These are phyloP conservation scores for Mimas tiliae DNA, from an alignment of 2,888 invertebrate genomes.

Conservation along the genomic window DNA sequence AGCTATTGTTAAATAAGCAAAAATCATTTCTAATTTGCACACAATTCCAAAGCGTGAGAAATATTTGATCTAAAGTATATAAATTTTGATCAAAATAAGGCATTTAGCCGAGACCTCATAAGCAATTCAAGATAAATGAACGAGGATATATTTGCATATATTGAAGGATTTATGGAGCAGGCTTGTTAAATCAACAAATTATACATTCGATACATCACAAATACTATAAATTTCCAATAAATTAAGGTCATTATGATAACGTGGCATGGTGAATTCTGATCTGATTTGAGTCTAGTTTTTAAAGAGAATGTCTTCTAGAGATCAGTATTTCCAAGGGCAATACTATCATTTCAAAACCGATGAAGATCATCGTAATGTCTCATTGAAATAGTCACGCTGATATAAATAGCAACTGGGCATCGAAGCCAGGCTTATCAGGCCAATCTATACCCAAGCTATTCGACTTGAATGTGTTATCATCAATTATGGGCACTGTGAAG, in stretches of 20 bases:
- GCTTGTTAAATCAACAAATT: not conserved
- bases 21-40: not conserved
- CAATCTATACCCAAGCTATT: too few species aligned
- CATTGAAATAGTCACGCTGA: too few species aligned
- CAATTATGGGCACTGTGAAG: too few species aligned
- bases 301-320: not conserved
- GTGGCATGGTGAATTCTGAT: not conserved
- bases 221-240: not conserved
- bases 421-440: too few species aligned
- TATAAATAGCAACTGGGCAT: too few species aligned
- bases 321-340: not conserved
- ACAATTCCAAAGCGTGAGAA: not conserved
- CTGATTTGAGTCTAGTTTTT: not conserved
- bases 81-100: not conserved
- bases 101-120: not conserved
- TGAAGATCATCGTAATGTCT: not conserved
- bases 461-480: too few species aligned
- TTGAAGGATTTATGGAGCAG: not conserved
- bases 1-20: not conserved
- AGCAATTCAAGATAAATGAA: slow-evolving; percentile 6
- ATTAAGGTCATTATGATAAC: not conserved
- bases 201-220: not conserved
- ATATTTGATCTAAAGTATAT: not conserved
- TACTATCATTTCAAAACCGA: not conserved
- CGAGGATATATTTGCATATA: not conserved